phyloP scores from a whole-genome alignment of 2,888 invertebrate species.

The Trissolcus japonicus region DNA sequence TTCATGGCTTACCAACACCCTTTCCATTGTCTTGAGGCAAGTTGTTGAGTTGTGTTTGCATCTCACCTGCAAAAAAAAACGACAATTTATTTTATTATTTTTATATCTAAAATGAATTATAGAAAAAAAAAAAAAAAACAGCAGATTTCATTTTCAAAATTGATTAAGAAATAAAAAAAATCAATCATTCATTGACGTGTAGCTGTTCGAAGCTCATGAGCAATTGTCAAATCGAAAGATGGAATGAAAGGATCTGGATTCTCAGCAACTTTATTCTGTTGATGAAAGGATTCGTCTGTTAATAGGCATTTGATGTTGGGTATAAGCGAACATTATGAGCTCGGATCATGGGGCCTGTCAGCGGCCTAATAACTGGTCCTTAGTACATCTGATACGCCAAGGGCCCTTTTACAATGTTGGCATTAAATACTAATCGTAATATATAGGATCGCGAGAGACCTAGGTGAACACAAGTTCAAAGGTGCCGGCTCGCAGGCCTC shows the following conservation, averaged over 20 bases:
- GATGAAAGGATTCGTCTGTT: constrained; percentile 68
- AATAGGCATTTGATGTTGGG: constrained; percentile 69
- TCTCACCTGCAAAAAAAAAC: too few species aligned
- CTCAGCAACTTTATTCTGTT: constrained; percentile 24
- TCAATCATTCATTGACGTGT: background rate
- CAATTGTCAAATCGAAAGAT: background rate
- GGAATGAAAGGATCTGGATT: constrained; percentile 34
- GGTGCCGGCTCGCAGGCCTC: constrained; percentile 56
- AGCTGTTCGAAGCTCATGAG: background rate
- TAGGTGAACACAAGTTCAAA: constrained; percentile 65
- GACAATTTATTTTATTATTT: too few species aligned
- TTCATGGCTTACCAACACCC: too few species aligned
- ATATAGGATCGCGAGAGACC: constrained; percentile 60
- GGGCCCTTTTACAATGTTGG: constrained; percentile 72
- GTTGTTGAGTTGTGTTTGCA: too few species aligned
- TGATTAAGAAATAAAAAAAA: background rate
- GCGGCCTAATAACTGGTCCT: constrained; percentile 74
- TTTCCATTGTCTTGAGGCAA: too few species aligned
- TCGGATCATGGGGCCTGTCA: constrained; percentile 74
- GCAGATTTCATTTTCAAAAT: background rate
- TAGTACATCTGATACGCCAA: constrained; percentile 72
- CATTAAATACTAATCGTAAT: constrained; percentile 75
- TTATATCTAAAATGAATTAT: too few species aligned
- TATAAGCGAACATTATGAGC: constrained; percentile 61
- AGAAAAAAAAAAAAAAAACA: too few species aligned